A percentile compares a stretch with the other conserved stretches of the same genome.
Evolutionary conservation across 2,797 vertebrate species (phyloP).

Genomic region (Masticophis lateralis): DNA sequence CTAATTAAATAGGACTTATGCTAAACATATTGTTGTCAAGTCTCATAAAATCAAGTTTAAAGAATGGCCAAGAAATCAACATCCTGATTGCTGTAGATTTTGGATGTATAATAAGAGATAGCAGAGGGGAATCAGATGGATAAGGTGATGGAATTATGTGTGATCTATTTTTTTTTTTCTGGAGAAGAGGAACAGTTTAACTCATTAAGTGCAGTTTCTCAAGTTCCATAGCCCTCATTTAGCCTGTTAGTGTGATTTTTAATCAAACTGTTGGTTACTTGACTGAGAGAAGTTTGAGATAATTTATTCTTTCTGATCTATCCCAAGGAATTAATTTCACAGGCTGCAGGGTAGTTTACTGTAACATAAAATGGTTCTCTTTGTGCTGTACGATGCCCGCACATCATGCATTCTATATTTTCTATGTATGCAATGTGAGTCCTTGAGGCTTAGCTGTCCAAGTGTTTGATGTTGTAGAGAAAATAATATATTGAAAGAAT

Average conservation of each 20-base stretch:
- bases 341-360: slow-evolving; percentile 61
- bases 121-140: slow-evolving; percentile 28
- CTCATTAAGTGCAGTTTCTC: slow-evolving; percentile 47
- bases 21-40: slow-evolving; percentile 18
- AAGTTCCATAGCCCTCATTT: slow-evolving; percentile 56
- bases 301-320: slow-evolving; percentile 65
- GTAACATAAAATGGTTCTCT: slow-evolving; percentile 61
- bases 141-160: slow-evolving; percentile 31
- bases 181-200: slow-evolving; percentile 38
- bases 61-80: slow-evolving; percentile 31
- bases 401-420: slow-evolving; percentile 51
- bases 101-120: slow-evolving; percentile 29
- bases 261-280: slow-evolving; percentile 66
- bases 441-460: slow-evolving; percentile 44
- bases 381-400: slow-evolving; percentile 57
- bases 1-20: slow-evolving; percentile 48
- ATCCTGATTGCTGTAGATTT: slow-evolving; percentile 40
- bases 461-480: slow-evolving; percentile 47
- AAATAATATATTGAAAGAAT: slow-evolving; percentile 52
- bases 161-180: slow-evolving; percentile 47
- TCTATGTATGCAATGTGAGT: slow-evolving; percentile 55
- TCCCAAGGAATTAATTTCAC: slow-evolving; percentile 69
- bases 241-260: slow-evolving; percentile 62
- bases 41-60: slow-evolving; percentile 43
- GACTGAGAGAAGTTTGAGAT: slow-evolving; percentile 67